A percentile compares a stretch with the other conserved stretches of the same genome.
phyloP scores from a whole-genome alignment of 2,888 invertebrate species.

The Acrocyrtus sp. region DNA sequence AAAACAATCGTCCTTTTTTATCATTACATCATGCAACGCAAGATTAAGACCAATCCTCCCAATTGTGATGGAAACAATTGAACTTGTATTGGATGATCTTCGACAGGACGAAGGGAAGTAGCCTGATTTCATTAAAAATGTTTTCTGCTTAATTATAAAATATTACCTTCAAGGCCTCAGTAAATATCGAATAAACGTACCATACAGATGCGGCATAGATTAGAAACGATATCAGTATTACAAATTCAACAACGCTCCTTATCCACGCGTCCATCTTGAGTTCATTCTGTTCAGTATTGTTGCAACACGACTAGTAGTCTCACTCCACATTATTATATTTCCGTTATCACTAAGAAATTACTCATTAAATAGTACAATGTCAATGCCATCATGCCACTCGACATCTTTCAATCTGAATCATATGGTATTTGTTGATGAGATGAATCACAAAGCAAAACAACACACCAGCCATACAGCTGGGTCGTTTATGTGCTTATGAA shows the following conservation, averaged over 20 bases:
- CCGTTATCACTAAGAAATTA: no score
- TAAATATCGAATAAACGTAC: slow-evolving; percentile 42
- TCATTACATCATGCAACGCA: slow-evolving; percentile 80
- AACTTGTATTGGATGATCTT: slow-evolving; percentile 84
- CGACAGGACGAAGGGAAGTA: slow-evolving; percentile 79
- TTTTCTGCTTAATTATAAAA: neutral
- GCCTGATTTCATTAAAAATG: slow-evolving; percentile 73
- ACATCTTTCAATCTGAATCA: no score
- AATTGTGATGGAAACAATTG: slow-evolving; percentile 80
- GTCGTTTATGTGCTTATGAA: neutral
- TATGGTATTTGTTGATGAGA: no score
- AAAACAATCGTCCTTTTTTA: slow-evolving; percentile 82
- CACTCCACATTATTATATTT: no score
- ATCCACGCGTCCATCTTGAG: slow-evolving; percentile 36
- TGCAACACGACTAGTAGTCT: no score
- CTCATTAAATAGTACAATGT: no score
- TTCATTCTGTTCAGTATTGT: no score
- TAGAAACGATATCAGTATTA: slow-evolving; percentile 15
- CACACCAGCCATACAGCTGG: slow-evolving; percentile 3
- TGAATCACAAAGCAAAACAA: no score
- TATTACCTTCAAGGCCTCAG: no score
- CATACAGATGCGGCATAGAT: slow-evolving; percentile 46
- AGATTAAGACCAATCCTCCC: slow-evolving; percentile 84
- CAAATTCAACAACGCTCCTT: slow-evolving; percentile 27
- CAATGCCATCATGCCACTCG: no score